These are phyloP conservation scores for Panulirus ornatus DNA, from an alignment of 1,140 invertebrate genomes.

Conservation along the genomic window DNA sequence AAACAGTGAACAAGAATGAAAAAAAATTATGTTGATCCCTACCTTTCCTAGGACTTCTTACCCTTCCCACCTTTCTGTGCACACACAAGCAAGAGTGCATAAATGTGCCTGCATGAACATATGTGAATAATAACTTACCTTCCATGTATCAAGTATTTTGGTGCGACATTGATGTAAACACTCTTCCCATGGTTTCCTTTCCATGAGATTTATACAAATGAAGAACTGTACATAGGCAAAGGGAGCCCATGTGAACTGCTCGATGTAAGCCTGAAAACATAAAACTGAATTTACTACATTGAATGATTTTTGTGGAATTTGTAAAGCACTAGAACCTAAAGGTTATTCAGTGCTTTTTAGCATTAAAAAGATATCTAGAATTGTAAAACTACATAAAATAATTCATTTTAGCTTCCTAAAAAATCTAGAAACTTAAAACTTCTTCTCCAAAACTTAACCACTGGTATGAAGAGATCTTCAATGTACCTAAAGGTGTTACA, in stretches of 20 bases:
- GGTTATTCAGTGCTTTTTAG: no score
- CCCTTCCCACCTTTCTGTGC: background rate
- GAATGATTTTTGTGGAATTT: no score
- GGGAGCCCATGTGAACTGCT: conserved; percentile 59
- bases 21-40: background rate
- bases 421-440: no score
- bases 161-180: conserved; percentile 20
- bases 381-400: no score
- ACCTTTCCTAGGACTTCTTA: background rate
- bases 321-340: no score
- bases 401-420: no score
- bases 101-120: background rate
- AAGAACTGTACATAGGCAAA: conserved; percentile 56
- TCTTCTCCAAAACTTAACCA: no score
- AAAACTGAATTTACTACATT: no score
- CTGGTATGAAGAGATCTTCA: no score
- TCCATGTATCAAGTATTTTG: conserved; percentile 47
- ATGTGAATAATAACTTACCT: conserved; percentile 20
- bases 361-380: no score
- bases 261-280: conserved; percentile 35
- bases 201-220: conserved; percentile 61
- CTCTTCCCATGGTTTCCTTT: conserved; percentile 37
- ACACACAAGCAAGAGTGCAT: background rate
- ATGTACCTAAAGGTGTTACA: no score
- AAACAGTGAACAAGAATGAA: background rate